These are phyloP conservation scores for Rhogogaster chlorosoma DNA, from an alignment of 2,888 invertebrate species.

Conservation along the genomic window DNA sequence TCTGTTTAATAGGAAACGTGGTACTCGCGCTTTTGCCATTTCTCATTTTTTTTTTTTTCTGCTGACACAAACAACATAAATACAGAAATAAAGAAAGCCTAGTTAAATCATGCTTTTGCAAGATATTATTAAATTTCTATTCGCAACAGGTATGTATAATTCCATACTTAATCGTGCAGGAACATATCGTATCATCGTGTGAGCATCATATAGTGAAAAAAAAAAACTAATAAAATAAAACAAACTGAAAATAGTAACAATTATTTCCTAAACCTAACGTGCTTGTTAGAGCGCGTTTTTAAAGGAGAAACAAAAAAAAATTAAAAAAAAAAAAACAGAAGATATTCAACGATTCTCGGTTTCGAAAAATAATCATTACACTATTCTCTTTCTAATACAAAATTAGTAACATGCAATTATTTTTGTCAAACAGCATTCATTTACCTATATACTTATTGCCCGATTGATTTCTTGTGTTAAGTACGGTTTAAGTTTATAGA, in stretches of 20 bases:
- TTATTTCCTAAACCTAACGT: conserved; percentile 45
- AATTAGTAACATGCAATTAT: conserved; percentile 54
- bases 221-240: conserved; percentile 38
- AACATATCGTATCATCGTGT: conserved; percentile 2
- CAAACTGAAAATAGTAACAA: conserved; percentile 38
- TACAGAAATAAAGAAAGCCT: conserved; percentile 12
- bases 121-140: not conserved
- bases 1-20: conserved; percentile 19
- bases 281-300: not conserved
- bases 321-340: conserved; percentile 39
- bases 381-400: conserved; percentile 55
- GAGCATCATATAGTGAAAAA: conserved; percentile 55
- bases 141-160: not conserved
- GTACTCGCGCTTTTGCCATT: not conserved
- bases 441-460: conserved; percentile 18
- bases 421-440: conserved; percentile 51
- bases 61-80: conserved; percentile 20
- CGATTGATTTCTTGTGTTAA: conserved; percentile 16
- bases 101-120: conserved; percentile 21
- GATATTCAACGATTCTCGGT: conserved; percentile 29
- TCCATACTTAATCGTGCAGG: conserved; percentile 7
- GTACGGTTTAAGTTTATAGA: conserved; percentile 14
- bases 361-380: conserved; percentile 46
- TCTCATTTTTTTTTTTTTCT: not conserved
- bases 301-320: conserved; percentile 9